Base-by-base conservation (phyloP, 2,797 vertebrate genomes). In the Labroides dimidiatus region DNA sequence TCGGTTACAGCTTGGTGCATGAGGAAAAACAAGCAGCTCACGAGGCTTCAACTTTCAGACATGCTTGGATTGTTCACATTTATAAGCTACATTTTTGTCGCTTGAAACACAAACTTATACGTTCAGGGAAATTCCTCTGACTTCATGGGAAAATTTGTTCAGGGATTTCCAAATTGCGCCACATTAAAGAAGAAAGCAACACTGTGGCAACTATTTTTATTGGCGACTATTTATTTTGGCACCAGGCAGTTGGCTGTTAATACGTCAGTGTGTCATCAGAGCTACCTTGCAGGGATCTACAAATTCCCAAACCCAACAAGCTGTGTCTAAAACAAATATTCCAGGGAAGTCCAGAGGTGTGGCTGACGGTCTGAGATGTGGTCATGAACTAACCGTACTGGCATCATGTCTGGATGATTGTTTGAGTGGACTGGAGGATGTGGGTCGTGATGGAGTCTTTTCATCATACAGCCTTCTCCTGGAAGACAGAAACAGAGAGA, bases 321-420 rank as follows among this genome's bases (percentile, higher is more conserved):
- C 33, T 55, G 48, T 67, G 56, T 72, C 8, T 6, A 30, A 42
- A 20, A 30, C 14, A 33, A 48, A 23, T 13, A 37, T 64, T 36
- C 11, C 20, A 39, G 14, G 17, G 33, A 52, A 33, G 50, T 55
- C 62, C 20, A 64, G 49, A 64, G 55, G 48, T 65, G 21, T 10
- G 16, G 54, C 1, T 66, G 44, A 59, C 44, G 41, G 33, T 55
- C 6, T 66, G 44, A 49, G 48, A 19, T 4, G 16, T 7, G 42
- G 17, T 19, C 20, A 58, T 30, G 27, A 85, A 92, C 95, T 94
- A 89, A 97, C 96, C 91, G 58, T 89, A 69, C 70, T 80, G 72
- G 76, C 84, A 33, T 92, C 90, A 37, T 86, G 92, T 71, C 89
- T 92, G 64, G 89, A 72, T 20, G 55, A 75, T 14, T 44, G 87